Base-by-base conservation (phyloP, 2,888 invertebrate genomes). In the Limnephilus marmoratus region DNA sequence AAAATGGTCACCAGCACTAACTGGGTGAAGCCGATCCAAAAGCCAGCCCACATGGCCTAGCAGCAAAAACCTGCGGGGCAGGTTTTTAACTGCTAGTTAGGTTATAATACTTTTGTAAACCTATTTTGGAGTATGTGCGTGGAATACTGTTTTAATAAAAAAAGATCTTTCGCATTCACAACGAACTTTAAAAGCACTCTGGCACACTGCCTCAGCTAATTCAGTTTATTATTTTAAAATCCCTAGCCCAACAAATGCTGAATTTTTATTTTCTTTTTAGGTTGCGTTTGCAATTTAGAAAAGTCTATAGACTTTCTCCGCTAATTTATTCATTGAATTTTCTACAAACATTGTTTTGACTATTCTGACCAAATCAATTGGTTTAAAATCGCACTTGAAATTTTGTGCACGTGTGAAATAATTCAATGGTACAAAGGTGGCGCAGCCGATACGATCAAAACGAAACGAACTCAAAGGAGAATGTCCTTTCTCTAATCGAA, bases 401-500 rank as follows among this genome's bases (percentile, higher is more conserved):
- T 86, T 86, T 86, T 24, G 13, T 41, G 29, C 86, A 86, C 86
- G 86, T 86, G 45, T 86, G 29, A 86, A 86, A 86, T 86, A 45
- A 86, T 49, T 86, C 45, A 24, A 13, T 31, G 37, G 49, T 49
- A 49, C 86, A 24, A 49, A 86, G 86, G 29, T 45, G n/a, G 45
- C 86, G n/a, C 45, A 24, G 68, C 68, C 29, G 86, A 86, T 86
- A 86, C 45, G 41, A 86, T 86, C 86, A 86, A 45, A 86, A 49
- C 86, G 86, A 49, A 68, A 49, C 86, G 45, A 45, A 37, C 45
- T 86, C 86, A 68, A 45, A 29, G 49, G 11, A 0, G 13, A 86
- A 86, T 86, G 86, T 45, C 86, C 86, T 49, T 83, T 86, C 86
- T 45, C 45, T 86, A 86, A 86, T 49, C 86, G 86, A 49, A 49